Percentiles rank a stretch among this genome's conserved stretches.
phyloP scores from a whole-genome alignment of 2,797 vertebrate genomes.

The Bucorvus abyssinicus region DNA sequence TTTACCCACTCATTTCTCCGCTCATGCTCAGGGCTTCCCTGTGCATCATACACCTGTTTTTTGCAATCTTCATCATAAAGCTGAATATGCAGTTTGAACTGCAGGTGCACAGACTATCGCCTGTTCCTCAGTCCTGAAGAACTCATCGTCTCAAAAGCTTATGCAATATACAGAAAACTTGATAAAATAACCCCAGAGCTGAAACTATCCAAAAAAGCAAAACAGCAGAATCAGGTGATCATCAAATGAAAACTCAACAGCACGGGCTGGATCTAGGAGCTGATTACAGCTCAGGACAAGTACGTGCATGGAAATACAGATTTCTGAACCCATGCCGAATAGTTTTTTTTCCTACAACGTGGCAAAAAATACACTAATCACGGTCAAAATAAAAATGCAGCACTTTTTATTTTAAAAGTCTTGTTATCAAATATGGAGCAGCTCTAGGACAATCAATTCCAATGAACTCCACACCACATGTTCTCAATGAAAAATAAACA shows the following conservation, averaged over 20 bases:
- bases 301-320: neutral
- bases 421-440: neutral
- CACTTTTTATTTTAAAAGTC: neutral
- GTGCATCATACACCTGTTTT: neutral
- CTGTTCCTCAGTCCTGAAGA: neutral
- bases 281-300: neutral
- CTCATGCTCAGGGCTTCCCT: neutral
- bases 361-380: neutral
- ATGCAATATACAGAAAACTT: neutral
- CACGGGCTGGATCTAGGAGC: neutral
- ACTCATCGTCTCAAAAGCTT: neutral
- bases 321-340: neutral
- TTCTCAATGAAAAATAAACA: conserved; percentile 10
- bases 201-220: neutral
- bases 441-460: neutral
- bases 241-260: neutral
- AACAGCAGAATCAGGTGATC: neutral
- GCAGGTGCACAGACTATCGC: neutral
- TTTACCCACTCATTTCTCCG: neutral
- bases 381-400: neutral
- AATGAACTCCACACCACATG: neutral
- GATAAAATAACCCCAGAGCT: neutral
- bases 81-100: neutral
- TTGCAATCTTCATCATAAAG: neutral
- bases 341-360: neutral